A percentile compares a stretch with the other conserved stretches of the same genome.
Conservation (phyloP, 1,140 invertebrate genomes). For the Drosophila fuyamai region DNA sequence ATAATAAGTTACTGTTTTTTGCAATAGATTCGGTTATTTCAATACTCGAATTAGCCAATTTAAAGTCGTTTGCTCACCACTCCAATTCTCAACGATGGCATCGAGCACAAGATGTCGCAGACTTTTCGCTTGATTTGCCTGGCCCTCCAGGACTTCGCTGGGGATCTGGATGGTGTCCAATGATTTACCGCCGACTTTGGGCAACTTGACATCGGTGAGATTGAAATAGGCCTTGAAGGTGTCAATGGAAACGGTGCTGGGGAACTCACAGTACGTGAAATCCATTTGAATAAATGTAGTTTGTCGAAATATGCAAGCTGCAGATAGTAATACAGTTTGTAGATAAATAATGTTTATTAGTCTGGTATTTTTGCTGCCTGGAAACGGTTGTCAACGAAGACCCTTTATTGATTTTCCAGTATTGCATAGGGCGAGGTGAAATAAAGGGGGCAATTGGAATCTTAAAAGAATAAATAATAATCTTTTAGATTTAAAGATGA, state of each 20-base stretch:
- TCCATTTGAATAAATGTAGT: slow-evolving; percentile 59
- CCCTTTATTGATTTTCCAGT: slow-evolving; percentile 8
- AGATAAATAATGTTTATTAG: slow-evolving; percentile 52
- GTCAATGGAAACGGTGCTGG: slow-evolving; percentile 76
- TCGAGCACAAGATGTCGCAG: slow-evolving; percentile 84
- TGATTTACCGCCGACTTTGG: slow-evolving; percentile 72
- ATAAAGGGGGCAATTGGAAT: not conserved
- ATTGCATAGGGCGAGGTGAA: not conserved
- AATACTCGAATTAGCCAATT: not conserved
- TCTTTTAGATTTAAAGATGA: not conserved
- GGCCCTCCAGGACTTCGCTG: slow-evolving; percentile 35
- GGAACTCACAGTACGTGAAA: slow-evolving; percentile 81
- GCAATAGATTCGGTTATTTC: no score
- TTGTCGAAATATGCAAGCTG: slow-evolving; percentile 1
- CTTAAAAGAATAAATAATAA: not conserved
- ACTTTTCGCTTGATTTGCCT: slow-evolving; percentile 75
- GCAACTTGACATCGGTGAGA: slow-evolving; percentile 63
- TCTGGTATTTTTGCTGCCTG: slow-evolving; percentile 26
- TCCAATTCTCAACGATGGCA: slow-evolving; percentile 83
- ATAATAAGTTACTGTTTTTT: no score
- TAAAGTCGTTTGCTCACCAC: slow-evolving; percentile 60
- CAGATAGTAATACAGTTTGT: slow-evolving; percentile 1
- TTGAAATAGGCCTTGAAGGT: slow-evolving; percentile 84
- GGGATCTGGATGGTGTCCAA: slow-evolving; percentile 50
- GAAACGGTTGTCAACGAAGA: slow-evolving; percentile 43